Percentiles rank a stretch among this genome's conserved stretches.
Evolutionary conservation across 2,888 invertebrate genomes (phyloP).

Genomic region (Aphidoletes aphidimyza): DNA sequence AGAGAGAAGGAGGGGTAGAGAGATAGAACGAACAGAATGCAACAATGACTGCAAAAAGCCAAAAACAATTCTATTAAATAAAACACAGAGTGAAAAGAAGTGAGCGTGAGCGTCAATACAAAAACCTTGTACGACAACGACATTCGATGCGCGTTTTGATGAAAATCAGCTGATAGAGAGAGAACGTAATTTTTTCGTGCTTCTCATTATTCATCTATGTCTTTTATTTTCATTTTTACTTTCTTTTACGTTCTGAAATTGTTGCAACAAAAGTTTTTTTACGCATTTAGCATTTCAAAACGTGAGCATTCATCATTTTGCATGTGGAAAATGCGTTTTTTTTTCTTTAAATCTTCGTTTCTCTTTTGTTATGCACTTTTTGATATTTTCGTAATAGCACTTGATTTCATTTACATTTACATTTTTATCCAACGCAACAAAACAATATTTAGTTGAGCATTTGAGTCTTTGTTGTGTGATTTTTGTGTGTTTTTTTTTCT

Average conservation of each 20-base stretch:
- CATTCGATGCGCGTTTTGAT: conserved; percentile 57
- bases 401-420: not conserved
- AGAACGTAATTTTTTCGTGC: not conserved
- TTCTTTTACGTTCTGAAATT: not conserved
- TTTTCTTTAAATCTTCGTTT: too few species aligned
- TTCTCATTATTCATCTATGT: not conserved
- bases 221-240: not conserved
- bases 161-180: conserved; percentile 60
- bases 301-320: conserved; percentile 52
- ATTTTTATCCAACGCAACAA: not conserved
- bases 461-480: not conserved
- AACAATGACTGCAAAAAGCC: not conserved
- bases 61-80: not conserved
- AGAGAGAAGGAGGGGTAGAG: not conserved
- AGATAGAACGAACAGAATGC: not conserved
- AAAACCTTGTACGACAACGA: conserved; percentile 47
- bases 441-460: not conserved
- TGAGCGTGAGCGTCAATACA: conserved; percentile 53
- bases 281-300: conserved; percentile 57
- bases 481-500: not conserved
- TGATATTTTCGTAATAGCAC: not conserved
- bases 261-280: not conserved
- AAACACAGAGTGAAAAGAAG: not conserved
- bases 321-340: conserved; percentile 40
- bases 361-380: not conserved